phyloP scores from a whole-genome alignment of 2,113 vertebrate genomes.

The Entelurus aequoreus region DNA sequence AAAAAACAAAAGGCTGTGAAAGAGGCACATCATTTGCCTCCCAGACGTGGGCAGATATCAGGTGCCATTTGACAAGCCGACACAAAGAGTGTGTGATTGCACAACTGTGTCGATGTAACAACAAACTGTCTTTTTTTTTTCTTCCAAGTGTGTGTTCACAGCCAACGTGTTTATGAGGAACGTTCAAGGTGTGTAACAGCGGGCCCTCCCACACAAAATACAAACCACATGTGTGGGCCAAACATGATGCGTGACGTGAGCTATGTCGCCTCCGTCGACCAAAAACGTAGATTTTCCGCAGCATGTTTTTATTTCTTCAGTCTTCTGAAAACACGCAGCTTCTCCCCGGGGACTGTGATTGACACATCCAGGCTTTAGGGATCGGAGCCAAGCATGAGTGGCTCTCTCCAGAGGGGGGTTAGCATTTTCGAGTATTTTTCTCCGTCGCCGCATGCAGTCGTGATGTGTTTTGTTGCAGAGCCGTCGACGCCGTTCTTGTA shows the following conservation, averaged over 20 bases:
- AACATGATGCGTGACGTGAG: constrained; percentile 48
- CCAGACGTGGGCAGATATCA: constrained; percentile 77
- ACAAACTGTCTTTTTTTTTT: constrained; percentile 35
- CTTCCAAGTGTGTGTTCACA: constrained; percentile 34
- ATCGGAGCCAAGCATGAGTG: constrained; percentile 61
- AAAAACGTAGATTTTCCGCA: constrained; percentile 61
- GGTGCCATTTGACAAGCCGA: constrained; percentile 67
- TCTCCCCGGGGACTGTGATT: constrained; percentile 60
- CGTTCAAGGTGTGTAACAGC: constrained; percentile 41
- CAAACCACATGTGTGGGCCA: constrained; percentile 58
- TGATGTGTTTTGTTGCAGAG: constrained; percentile 41
- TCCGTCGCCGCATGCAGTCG: constrained; percentile 34
- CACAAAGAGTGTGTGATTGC: constrained; percentile 49
- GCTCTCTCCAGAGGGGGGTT: constrained; percentile 39
- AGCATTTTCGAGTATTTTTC: constrained; percentile 55
- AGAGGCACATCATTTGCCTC: constrained; percentile 87
- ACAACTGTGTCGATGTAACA: constrained; percentile 35
- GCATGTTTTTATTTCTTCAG: constrained; percentile 61
- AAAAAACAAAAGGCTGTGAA: constrained; percentile 49
- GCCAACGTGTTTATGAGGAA: constrained; percentile 50
- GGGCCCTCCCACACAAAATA: constrained; percentile 48
- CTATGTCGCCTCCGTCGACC: constrained; percentile 55
- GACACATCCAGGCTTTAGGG: constrained; percentile 63
- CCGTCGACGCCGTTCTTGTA: constrained; percentile 51
- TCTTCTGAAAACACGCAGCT: constrained; percentile 53